A percentile compares a stretch with the other conserved stretches of the same genome.
These are phyloP conservation scores for Lissonota sp. DNA, from an alignment of 2,888 invertebrate species.

Conservation along the genomic window DNA sequence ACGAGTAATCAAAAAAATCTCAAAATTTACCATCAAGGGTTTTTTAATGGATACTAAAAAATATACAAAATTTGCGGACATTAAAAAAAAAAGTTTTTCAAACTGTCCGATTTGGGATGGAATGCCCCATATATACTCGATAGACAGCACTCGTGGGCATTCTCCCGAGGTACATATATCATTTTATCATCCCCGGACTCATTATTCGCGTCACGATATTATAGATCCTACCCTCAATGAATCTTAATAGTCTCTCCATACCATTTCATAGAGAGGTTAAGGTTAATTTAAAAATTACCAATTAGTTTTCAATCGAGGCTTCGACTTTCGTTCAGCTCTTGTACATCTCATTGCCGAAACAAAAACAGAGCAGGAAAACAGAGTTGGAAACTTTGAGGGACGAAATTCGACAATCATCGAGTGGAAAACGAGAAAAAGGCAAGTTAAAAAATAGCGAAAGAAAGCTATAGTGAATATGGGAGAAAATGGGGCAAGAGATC, in stretches of 20 bases:
- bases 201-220: slow-evolving; percentile 16
- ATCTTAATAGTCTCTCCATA: slow-evolving; percentile 3
- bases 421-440: slow-evolving; percentile 18
- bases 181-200: background rate
- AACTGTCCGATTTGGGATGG: too few relatives aligned
- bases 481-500: slow-evolving; percentile 13
- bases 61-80: too few relatives aligned
- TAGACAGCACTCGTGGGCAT: slow-evolving; percentile 7
- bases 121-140: slow-evolving; percentile 1
- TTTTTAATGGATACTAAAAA: too few relatives aligned
- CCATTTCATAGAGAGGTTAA: background rate
- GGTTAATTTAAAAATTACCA: too few relatives aligned
- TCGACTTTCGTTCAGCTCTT: background rate
- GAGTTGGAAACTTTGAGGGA: slow-evolving; percentile 12
- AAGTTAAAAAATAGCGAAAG: slow-evolving; percentile 12
- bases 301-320: too few relatives aligned
- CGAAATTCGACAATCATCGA: slow-evolving; percentile 33
- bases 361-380: slow-evolving; percentile 12
- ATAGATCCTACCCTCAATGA: slow-evolving; percentile 16
- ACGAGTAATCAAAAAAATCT: too few relatives aligned
- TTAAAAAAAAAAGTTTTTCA: too few relatives aligned
- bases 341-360: slow-evolving; percentile 35
- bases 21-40: too few relatives aligned
- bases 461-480: slow-evolving; percentile 21
- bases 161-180: slow-evolving; percentile 3